Percentiles rank a stretch among this genome's conserved stretches.
Conservation (phyloP, 2,888 invertebrate genomes). For the Dasypogon diadema region DNA sequence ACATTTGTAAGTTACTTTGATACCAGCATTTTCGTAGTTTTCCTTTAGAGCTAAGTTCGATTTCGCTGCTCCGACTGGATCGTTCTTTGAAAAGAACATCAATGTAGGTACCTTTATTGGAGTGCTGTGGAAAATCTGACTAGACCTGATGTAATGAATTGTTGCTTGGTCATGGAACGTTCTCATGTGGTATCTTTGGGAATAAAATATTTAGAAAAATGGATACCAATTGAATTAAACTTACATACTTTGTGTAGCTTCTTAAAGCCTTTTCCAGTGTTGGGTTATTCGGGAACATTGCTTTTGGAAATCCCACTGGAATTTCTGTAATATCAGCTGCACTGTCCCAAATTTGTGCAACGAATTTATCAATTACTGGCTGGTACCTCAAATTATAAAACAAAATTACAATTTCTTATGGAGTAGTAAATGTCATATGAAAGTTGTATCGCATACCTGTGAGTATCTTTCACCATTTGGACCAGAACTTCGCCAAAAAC, state of each 20-base stretch:
- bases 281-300: slow-evolving; percentile 79
- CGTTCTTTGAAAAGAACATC: slow-evolving; percentile 78
- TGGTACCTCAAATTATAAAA: slow-evolving; percentile 66
- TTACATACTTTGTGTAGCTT: slow-evolving; percentile 74
- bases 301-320: slow-evolving; percentile 74
- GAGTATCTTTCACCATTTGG: slow-evolving; percentile 70
- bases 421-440: neutral
- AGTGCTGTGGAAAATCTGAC: slow-evolving; percentile 85
- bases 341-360: slow-evolving; percentile 91
- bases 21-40: slow-evolving; percentile 81
- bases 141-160: slow-evolving; percentile 84
- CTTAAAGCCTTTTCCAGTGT: slow-evolving; percentile 76
- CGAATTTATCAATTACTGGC: slow-evolving; percentile 76
- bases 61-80: slow-evolving; percentile 81
- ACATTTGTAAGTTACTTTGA: slow-evolving; percentile 78
- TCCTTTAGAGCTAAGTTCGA: slow-evolving; percentile 80
- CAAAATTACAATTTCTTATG: neutral
- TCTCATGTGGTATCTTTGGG: slow-evolving; percentile 80
- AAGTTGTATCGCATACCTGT: slow-evolving; percentile 59
- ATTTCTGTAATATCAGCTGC: slow-evolving; percentile 83
- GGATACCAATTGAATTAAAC: neutral
- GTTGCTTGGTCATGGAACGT: slow-evolving; percentile 87
- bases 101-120: slow-evolving; percentile 81
- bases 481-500: slow-evolving; percentile 87
- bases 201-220: neutral